These are phyloP conservation scores for Tipula lateralis DNA, from an alignment of 2,888 invertebrate genomes.

Conservation along the genomic window DNA sequence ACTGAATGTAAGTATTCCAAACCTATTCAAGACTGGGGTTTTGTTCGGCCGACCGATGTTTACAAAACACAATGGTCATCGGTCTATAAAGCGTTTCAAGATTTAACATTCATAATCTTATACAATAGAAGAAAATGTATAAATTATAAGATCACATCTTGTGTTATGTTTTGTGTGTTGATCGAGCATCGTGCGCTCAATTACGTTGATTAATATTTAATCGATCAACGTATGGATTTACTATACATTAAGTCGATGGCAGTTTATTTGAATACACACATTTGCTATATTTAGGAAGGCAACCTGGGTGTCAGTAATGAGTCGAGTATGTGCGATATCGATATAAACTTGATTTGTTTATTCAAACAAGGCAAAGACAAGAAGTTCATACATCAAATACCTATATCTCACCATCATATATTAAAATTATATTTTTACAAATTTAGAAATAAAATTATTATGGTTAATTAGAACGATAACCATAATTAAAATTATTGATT, in stretches of 20 bases:
- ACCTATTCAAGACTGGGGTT: neutral
- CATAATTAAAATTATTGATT: constrained; percentile 24
- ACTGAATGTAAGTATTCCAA: no score
- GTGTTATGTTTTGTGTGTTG: neutral
- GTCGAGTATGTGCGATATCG: neutral
- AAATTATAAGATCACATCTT: neutral
- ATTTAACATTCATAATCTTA: neutral
- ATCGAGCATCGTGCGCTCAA: neutral
- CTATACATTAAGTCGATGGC: neutral
- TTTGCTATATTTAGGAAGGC: neutral
- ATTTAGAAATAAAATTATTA: neutral
- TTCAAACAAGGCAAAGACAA: neutral
- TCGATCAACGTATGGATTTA: no score
- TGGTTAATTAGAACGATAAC: neutral
- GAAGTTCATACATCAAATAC: neutral
- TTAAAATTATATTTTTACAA: neutral
- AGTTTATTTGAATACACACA: neutral
- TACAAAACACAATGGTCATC: neutral
- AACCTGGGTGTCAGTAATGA: neutral
- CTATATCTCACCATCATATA: neutral
- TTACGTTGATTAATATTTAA: neutral
- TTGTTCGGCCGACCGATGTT: neutral
- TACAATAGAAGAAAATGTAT: neutral
- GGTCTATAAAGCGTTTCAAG: neutral
- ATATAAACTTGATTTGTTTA: neutral